A percentile compares a stretch with the other conserved stretches of the same genome.
Conservation (phyloP, 1,140 invertebrate species). For the Drosophila pallidifrons region DNA sequence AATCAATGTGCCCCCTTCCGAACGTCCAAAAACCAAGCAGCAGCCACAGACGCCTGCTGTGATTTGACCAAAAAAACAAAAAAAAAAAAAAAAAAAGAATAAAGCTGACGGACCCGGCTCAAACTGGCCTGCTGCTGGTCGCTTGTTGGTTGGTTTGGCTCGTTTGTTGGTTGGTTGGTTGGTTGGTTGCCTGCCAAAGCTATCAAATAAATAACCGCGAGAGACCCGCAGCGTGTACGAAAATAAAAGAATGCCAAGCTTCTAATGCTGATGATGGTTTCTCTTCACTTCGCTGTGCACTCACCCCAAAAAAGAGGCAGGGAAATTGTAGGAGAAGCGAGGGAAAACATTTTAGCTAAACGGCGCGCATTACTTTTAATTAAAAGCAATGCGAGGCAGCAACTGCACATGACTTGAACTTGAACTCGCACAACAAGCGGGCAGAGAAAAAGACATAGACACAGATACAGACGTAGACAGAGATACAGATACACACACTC, state of each 20-base stretch:
- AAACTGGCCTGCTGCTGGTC: constrained; percentile 9
- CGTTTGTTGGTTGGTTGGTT: background rate
- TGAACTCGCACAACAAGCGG: constrained; percentile 63
- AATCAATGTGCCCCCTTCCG: constrained; percentile 63
- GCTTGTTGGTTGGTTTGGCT: background rate
- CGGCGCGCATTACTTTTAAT: constrained; percentile 79
- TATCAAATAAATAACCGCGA: constrained; percentile 80
- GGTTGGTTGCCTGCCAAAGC: constrained; percentile 65
- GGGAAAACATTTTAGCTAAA: constrained; percentile 73
- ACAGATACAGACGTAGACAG: background rate
- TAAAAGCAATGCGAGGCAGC: constrained; percentile 71
- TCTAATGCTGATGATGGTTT: constrained; percentile 61
- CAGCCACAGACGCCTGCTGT: constrained; percentile 68
- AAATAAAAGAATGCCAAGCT: constrained; percentile 66
- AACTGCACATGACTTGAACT: constrained; percentile 77
- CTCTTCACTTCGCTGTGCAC: constrained; percentile 31
- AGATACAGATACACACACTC: background rate
- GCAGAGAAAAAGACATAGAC: constrained; percentile 6
- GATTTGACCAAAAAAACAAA: constrained; percentile 73
- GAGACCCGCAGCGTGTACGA: constrained; percentile 64
- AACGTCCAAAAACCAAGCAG: constrained; percentile 3
- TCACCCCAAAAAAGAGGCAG: constrained; percentile 34
- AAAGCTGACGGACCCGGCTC: constrained; percentile 56
- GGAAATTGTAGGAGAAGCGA: constrained; percentile 12
- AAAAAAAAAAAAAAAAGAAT: constrained; percentile 36